Evolutionary conservation across 1,140 invertebrate species (phyloP), one percentile per base, ranked within the genome.

Genomic region (Camponotus pennsylvanicus): DNA sequence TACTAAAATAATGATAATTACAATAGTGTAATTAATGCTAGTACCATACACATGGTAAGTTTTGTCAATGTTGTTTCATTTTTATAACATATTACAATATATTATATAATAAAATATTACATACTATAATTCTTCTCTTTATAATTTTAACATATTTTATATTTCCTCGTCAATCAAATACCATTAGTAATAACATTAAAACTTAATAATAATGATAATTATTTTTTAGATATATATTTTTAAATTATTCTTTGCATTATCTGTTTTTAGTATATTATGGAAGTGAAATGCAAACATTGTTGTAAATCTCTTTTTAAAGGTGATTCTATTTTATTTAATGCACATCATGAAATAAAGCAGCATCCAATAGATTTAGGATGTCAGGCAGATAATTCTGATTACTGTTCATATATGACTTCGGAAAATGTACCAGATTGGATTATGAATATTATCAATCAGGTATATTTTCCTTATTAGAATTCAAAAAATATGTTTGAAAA

Each of bases 391-490:
- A 89, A 87, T 15, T 82, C 87, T 4, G 92, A 94, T 83, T 88
- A 91, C 76, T 94, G 91, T 77, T 91, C 93, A 7, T 94, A 93
- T 32, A 77, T 94, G 32, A 88, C 91, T 2, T 37, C 76, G 8
- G 93, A 94, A 42, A 93, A 88, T 75, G 88, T 92, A 76, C 94
- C 94, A 13, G 88, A 92, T 63, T 94, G 93, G 94, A 93, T 94
- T 34, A 83, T 89, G 34, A 76, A 92, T 59, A 70, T 88, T 49
- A 89, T 94, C 55, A 90, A 91, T 80, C 88, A 92, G 84, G 93
- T 94, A 91, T 77, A 52, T 21, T 15, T 76, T 42, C 1, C 37
- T 76, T 37, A 67, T 83, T 45, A 83, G 59, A 42, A 70, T 59
- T 80, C 40, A 21, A 61, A 15, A 27, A n/a, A 61, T 37, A 61